Base-by-base conservation (phyloP, 1,140 invertebrate species). In the Kradibia gibbosae region DNA sequence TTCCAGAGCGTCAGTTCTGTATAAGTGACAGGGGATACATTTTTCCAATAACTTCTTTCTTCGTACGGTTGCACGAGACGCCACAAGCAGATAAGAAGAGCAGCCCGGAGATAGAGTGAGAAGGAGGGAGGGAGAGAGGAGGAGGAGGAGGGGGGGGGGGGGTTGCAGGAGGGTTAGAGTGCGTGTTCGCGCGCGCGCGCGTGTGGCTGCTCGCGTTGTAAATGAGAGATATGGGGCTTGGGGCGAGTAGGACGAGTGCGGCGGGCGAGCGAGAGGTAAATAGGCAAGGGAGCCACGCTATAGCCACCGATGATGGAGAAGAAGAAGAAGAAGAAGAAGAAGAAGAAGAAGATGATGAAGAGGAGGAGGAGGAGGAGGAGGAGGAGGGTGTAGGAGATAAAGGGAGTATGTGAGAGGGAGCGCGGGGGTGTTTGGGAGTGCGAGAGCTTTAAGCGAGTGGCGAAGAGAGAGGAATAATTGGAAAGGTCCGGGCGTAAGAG, bases 401-500 rank as follows among this genome's bases (percentile, higher is more conserved):
- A 62, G 57, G 36, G 28, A 5, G 67, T 10, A 25, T 36, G 67
- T 42, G 45, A 28, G 42, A 53, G 25, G 11, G 67, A 62, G 34
- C 25, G 34, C 39, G 28, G 28, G 57, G 15, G 60, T 67, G 57
- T 34, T 55, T 78, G 45, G 50, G 57, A 75, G 67, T 42, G 55
- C 34, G 15, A 62, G 60, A 67, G n/a, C n/a, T n/a, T n/a, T n/a
- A n/a, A n/a, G n/a, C n/a, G n/a, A n/a, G 42, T 13, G 45, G 13
- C 62, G 22, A n/a, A 72, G 50, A 77, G 74, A 72, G 50, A 50
- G 31, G 74, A 75, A 82, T 82, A 82, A 82, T 82, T 82, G 81
- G 81, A 82, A 82, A 73, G 75, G 81, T 78, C 81, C 75, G 67
- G 81, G 65, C 48, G 50, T 36, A 57, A 65, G 78, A 79, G 71